Percentiles rank a stretch among this genome's conserved stretches.
Evolutionary conservation across 2,888 invertebrate genomes (phyloP).

Genomic region (Hoplodrina blanda): DNA sequence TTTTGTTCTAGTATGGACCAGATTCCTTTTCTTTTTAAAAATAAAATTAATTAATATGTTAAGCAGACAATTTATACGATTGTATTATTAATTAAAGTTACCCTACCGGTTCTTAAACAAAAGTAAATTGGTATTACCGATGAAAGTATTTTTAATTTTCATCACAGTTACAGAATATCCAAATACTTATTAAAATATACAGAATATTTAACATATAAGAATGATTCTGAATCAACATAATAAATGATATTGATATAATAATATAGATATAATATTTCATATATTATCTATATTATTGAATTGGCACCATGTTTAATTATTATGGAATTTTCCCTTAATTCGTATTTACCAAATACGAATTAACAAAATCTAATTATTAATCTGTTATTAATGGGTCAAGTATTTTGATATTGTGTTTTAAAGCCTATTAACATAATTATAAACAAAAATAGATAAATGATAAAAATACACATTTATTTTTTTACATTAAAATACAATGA

Average conservation of each 20-base stretch:
- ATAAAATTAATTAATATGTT: constrained; percentile 23
- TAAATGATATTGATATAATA: too few relatives aligned
- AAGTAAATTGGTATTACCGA: neutral
- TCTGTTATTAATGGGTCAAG: neutral
- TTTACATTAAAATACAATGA: neutral
- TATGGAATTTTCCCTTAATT: too few relatives aligned
- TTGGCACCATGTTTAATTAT: too few relatives aligned
- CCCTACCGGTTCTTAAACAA: neutral
- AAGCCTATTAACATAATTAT: neutral
- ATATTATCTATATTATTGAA: too few relatives aligned
- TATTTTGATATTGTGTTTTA: neutral
- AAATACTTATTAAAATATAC: too few relatives aligned
- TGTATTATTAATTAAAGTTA: constrained; percentile 1
- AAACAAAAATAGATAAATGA: neutral
- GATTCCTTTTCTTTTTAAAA: neutral
- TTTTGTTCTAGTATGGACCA: constrained; percentile 10
- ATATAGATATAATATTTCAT: too few relatives aligned
- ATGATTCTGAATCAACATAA: too few relatives aligned
- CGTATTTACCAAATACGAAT: too few relatives aligned
- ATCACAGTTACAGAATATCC: neutral
- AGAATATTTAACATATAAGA: too few relatives aligned
- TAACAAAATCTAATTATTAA: neutral
- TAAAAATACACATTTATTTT: neutral
- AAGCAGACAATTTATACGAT: constrained; percentile 13
- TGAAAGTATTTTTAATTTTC: neutral